Percentiles rank a stretch among this genome's conserved stretches.
Evolutionary conservation across 35 echinoderm and acorn worm genomes (phyloP).

Genomic region (Diadema setosum): DNA sequence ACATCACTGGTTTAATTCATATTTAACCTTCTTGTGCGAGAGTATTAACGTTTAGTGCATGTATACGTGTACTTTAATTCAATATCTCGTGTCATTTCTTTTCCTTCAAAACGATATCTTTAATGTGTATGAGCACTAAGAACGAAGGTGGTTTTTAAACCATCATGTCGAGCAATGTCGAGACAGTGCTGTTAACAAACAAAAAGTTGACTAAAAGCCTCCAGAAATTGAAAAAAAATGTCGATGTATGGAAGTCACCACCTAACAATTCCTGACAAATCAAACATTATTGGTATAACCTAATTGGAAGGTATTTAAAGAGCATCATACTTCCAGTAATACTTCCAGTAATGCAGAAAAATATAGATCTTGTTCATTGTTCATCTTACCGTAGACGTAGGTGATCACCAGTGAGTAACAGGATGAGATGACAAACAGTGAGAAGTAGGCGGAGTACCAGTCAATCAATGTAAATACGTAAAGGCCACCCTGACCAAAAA

Average conservation of each 20-base stretch:
- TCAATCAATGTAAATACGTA: constrained; percentile 89
- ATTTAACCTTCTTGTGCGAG: neutral
- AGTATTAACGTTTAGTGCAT: neutral
- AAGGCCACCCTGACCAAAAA: constrained; percentile 64
- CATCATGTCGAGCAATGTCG: no score
- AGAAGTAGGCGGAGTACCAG: constrained; percentile 90
- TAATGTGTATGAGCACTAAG: neutral
- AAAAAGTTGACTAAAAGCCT: neutral
- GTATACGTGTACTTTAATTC: neutral
- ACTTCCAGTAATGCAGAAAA: neutral
- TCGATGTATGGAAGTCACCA: neutral
- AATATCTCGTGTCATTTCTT: neutral
- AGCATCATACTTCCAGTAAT: neutral
- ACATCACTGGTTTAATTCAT: neutral
- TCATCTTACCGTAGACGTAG: constrained; percentile 66
- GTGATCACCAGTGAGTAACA: constrained; percentile 57
- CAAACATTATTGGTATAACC: neutral
- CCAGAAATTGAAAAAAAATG: neutral
- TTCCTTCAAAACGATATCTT: neutral
- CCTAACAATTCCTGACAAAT: neutral
- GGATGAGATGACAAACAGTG: constrained; percentile 73
- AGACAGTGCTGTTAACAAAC: no score
- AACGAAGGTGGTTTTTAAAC: no score
- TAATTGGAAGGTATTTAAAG: neutral
- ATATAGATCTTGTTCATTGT: neutral